Base-by-base conservation (phyloP, 2,888 invertebrate genomes). In the Fragum sueziense region DNA sequence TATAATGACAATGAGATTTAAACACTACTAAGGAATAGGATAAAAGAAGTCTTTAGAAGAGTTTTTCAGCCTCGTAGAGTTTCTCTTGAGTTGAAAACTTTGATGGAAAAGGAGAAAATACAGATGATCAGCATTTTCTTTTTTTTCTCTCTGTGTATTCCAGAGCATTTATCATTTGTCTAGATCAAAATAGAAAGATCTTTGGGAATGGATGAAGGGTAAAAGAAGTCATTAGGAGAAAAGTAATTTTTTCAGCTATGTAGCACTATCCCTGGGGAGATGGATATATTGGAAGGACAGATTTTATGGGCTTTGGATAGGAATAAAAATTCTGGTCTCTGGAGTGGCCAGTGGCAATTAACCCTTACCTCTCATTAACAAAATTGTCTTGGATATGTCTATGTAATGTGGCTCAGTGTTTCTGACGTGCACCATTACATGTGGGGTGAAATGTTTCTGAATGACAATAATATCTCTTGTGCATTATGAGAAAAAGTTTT, bases 291-390 rank as follows among this genome's bases (percentile, higher is more conserved):
- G 65, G 65, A 65, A 65, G 37, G 65, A 65, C 65, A 65, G 41
- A 65, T 65, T 65, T 65, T 65, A 65, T 41, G 65, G 41, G 41
- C 65, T 65, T 37, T 65, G 25, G 65, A 65, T 41, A n/a, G 65
- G 65, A 65, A 65, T 65, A 65, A 65, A 65, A 65, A 65, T 22
- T 41, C 41, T 34, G 11, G 37, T 41, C 65, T 65, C 65, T 41
- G 20, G 41, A 41, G 65, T 17, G 27, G 14, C 65, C 33, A 41
- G n/a, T 11, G 65, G 65, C 65, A 65, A 65, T 65, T 65, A 47
- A 47, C n/a, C 47, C 47, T 47, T 47, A 47, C 47, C 47, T 47
- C 47, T 47, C 47, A 47, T 47, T 47, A 47, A 47, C 47, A 47
- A 47, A 47, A 14, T 47, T 14, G 14, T 4, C n/a, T 47, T 20